Evolutionary conservation across 2,797 vertebrate species (phyloP), one percentile per base, ranked within the genome.

Genomic region (Tenualosa ilisha): DNA sequence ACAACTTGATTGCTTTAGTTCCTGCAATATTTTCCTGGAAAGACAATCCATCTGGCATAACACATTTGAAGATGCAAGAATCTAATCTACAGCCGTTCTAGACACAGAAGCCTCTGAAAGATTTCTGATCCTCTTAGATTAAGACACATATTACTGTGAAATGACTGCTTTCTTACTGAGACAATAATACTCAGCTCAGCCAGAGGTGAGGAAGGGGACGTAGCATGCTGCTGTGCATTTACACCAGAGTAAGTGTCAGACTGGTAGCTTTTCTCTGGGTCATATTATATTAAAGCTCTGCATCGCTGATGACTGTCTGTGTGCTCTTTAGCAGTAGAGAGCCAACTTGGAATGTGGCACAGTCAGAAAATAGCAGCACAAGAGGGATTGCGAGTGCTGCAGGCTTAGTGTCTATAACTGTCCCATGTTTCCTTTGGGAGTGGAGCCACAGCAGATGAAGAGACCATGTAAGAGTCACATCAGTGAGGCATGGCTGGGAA

Each of bases 381-480:
- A 46, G 72, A 79, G 72, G 72, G 72, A 79, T 9, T 15, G 72
- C 6, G 40, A 79, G 6, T 9, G 72, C 72, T 22, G 15, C 40
- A 22, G 40, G 72, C 37, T 79, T 46, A 79, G 72, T 79, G 17
- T 79, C 72, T 79, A 79, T 79, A 79, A 50, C 26, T 61, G 83
- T 79, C 46, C 85, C 50, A 15, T 49, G 31, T 51, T 68, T 83
- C 49, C 40, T 86, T 79, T 65, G 72, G 46, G 82, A 83, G 31
- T 13, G 9, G 81, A 51, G 50, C 15, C 54, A 51, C 50, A 20
- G 43, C 46, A 20, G 31, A 81, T 84, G 85, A 43, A 86, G 22
- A 87, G 68, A 49, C 61, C 43, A 82, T 86, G 82, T 37, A 81
- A 81, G 40, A 13, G 49, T 61, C 83, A 13, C 82, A 89, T 83